A percentile compares a stretch with the other conserved stretches of the same genome.
These are phyloP conservation scores for Struthio camelus DNA, from an alignment of 2,113 vertebrate genomes.

Conservation along the genomic window DNA sequence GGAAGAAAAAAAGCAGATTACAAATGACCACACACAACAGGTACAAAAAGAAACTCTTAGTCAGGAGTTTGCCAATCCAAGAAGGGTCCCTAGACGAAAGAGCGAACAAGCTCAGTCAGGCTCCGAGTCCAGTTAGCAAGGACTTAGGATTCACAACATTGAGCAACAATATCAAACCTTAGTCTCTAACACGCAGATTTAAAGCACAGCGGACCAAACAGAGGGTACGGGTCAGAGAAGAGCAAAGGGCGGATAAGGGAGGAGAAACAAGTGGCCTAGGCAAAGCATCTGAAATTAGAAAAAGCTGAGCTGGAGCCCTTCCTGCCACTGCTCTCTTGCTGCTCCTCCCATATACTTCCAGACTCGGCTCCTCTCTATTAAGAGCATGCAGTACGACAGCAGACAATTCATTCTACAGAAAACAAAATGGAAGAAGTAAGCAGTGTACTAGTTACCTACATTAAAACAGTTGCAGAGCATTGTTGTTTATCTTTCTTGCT, in stretches of 20 bases:
- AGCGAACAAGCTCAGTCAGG: background rate
- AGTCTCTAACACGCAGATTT: rapidly evolving
- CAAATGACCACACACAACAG: background rate
- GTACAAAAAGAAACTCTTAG: background rate
- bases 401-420: background rate
- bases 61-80: background rate
- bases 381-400: background rate
- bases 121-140: background rate
- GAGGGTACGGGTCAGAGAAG: background rate
- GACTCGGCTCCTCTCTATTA: rapidly evolving
- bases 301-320: background rate
- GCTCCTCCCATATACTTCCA: background rate
- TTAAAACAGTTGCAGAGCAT: background rate
- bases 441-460: too few relatives aligned
- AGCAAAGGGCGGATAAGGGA: too few relatives aligned
- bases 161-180: background rate
- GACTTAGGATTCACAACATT: background rate
- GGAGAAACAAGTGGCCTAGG: background rate
- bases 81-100: background rate
- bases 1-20: background rate
- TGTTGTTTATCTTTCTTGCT: background rate
- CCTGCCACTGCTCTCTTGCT: background rate
- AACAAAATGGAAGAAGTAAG: background rate
- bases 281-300: background rate
- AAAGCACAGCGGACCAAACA: background rate